A percentile compares a stretch with the other conserved stretches of the same genome.
Evolutionary conservation across 2,888 invertebrate species (phyloP).

Genomic region (Crepidodera aurea): DNA sequence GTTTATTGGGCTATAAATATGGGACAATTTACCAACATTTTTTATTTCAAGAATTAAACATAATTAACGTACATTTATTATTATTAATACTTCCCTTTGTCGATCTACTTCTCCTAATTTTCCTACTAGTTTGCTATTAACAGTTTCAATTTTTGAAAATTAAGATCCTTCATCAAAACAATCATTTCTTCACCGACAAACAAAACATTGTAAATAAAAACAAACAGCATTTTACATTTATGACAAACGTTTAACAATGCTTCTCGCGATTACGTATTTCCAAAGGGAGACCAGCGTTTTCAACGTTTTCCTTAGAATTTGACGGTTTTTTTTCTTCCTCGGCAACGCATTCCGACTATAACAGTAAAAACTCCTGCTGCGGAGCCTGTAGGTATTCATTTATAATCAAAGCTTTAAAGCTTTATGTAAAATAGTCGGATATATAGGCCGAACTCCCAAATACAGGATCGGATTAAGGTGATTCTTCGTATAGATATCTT

Average conservation of each 20-base stretch:
- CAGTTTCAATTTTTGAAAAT: too few species aligned
- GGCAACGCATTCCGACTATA: slow-evolving; percentile 12
- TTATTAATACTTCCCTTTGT: too few species aligned
- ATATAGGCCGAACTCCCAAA: slow-evolving; percentile 23
- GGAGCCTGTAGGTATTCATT: slow-evolving; percentile 26
- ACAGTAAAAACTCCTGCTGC: slow-evolving; percentile 29
- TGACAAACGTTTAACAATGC: slow-evolving; percentile 23
- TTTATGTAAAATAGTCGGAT: slow-evolving; percentile 30
- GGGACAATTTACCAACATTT: too few species aligned
- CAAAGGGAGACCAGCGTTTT: slow-evolving; percentile 15
- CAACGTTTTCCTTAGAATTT: slow-evolving; percentile 18
- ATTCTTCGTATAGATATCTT: too few species aligned
- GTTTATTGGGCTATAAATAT: too few species aligned
- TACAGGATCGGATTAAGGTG: neutral
- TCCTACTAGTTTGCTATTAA: too few species aligned
- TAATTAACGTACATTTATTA: too few species aligned
- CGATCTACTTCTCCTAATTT: too few species aligned
- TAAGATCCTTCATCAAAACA: too few species aligned
- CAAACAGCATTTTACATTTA: slow-evolving; percentile 22
- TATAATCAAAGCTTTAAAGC: slow-evolving; percentile 31
- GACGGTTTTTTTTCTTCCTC: slow-evolving; percentile 2
- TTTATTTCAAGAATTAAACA: too few species aligned
- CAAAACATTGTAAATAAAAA: neutral
- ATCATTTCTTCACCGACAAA: neutral
- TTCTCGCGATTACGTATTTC: slow-evolving; percentile 20